Conservation (phyloP, 2,888 invertebrate genomes). For the Oligia strigilis region DNA sequence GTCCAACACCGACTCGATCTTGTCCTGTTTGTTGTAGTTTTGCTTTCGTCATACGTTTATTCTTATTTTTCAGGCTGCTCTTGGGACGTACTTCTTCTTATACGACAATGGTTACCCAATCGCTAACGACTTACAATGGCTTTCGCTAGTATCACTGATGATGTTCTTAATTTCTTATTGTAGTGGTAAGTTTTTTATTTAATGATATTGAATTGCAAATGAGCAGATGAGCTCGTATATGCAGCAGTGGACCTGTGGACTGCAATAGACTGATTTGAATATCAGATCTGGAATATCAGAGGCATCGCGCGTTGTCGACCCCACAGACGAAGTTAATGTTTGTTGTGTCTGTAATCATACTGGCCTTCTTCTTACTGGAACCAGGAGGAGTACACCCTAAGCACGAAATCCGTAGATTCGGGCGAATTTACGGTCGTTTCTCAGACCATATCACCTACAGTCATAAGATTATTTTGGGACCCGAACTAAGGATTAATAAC, state of each 20-base stretch:
- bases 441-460: not conserved
- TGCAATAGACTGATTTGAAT: not conserved
- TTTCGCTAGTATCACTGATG: not conserved
- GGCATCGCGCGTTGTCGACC: not conserved
- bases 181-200: not conserved
- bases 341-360: no score
- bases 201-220: not conserved
- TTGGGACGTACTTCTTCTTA: not conserved
- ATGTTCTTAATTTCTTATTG: not conserved
- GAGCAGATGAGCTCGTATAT: not conserved
- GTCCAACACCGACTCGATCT: no score
- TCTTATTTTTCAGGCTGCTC: not conserved
- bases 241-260: not conserved
- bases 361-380: no score
- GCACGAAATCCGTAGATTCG: not conserved
- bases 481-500: not conserved
- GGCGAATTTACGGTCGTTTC: not conserved
- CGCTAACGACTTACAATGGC: not conserved
- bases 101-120: not conserved
- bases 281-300: no score
- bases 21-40: no score
- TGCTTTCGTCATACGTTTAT: not conserved
- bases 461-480: not conserved
- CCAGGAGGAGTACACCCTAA: not conserved
- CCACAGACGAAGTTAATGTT: not conserved